A percentile compares a stretch with the other conserved stretches of the same genome.
phyloP scores from a whole-genome alignment of 2,888 invertebrate genomes.

The Notodonta dromedarius region DNA sequence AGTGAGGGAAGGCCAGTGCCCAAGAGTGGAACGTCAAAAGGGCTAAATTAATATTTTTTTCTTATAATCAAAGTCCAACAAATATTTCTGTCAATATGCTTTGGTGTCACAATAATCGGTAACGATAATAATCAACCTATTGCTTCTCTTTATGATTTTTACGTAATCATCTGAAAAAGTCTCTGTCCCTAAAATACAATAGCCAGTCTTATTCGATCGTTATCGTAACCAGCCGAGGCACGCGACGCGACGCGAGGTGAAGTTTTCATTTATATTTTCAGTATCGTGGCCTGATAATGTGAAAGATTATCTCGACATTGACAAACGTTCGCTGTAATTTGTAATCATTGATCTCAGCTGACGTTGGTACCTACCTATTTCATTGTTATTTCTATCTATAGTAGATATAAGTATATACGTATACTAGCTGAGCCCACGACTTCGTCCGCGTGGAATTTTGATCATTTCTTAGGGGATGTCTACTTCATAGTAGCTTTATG shows the following conservation, averaged over 20 bases:
- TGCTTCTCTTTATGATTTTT: neutral
- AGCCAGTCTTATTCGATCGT: neutral
- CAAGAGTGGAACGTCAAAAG: no score
- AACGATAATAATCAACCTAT: constrained; percentile 30
- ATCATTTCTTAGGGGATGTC: no score
- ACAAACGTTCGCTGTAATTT: constrained; percentile 5
- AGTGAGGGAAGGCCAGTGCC: no score
- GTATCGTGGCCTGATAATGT: neutral
- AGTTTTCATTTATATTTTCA: neutral
- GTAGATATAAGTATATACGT: neutral
- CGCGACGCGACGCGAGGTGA: constrained; percentile 9
- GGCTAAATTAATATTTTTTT: no score
- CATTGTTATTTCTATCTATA: no score
- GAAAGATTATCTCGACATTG: constrained; percentile 9
- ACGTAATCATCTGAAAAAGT: neutral
- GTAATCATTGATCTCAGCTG: neutral
- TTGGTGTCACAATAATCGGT: constrained; percentile 7
- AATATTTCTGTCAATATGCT: no score
- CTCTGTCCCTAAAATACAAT: neutral
- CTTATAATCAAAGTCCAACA: no score
- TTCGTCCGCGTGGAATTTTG: no score
- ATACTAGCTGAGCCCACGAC: no score
- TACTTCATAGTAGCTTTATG: no score
- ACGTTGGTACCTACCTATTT: no score
- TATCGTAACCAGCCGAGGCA: constrained; percentile 1